Percentiles rank a stretch among this genome's conserved stretches.
phyloP scores from a whole-genome alignment of 1,140 invertebrate genomes.

The Lineus longissimus region DNA sequence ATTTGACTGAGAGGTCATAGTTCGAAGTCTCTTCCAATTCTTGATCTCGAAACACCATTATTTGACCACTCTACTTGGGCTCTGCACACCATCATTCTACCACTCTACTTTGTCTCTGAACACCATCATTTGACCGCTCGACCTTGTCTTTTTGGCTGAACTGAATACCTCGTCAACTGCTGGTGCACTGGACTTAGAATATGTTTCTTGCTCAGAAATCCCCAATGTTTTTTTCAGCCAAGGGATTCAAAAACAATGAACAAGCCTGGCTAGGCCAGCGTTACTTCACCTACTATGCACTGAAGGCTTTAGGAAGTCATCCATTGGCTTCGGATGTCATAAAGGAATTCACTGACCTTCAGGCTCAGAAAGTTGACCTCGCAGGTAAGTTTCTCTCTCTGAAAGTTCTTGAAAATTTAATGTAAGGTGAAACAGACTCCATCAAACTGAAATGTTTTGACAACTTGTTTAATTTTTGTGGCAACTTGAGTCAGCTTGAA shows the following conservation, averaged over 20 bases:
- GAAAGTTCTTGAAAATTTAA: too few relatives aligned
- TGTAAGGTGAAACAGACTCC: too few relatives aligned
- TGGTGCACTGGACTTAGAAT: not conserved
- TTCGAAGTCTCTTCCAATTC: not conserved
- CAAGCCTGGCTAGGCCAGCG: constrained; percentile 34
- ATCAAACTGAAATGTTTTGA: too few relatives aligned
- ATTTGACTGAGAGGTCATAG: not conserved
- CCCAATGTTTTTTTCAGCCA: constrained; percentile 16
- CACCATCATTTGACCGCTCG: not conserved
- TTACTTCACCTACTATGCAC: constrained; percentile 23
- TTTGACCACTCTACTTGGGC: not conserved
- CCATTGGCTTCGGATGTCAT: constrained; percentile 18
- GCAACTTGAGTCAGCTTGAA: too few relatives aligned
- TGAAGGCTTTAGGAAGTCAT: constrained; percentile 30
- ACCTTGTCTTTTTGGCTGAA: not conserved
- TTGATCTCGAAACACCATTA: not conserved
- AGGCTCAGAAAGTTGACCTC: constrained; percentile 15
- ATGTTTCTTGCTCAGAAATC: not conserved
- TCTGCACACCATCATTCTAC: not conserved
- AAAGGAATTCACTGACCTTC: constrained; percentile 15
- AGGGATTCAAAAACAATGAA: constrained; percentile 22
- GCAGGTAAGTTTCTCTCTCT: constrained; percentile 18
- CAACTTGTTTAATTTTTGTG: too few relatives aligned
- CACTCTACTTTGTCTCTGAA: not conserved
- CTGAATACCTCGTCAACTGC: not conserved